Base-by-base conservation (phyloP, 2,797 vertebrate species). In the Rachycentron canadum region DNA sequence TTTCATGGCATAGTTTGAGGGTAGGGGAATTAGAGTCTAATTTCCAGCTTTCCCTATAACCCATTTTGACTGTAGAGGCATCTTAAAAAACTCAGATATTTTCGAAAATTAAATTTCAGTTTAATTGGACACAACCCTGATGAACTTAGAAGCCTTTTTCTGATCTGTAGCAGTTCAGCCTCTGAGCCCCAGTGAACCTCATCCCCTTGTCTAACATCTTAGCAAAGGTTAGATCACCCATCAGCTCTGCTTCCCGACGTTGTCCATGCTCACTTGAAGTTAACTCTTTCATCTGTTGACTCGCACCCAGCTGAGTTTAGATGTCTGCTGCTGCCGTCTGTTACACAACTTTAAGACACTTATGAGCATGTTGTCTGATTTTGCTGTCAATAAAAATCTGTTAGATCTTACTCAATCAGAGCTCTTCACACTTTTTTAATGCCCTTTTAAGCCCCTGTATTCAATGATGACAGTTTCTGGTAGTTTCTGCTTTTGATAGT, bases 381-480 rank as follows among this genome's bases (percentile, higher is more conserved):
- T 50, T 0, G 25, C 73, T 69, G 71, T 69, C 81, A 78, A 25
- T 83, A 75, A 81, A 57, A 86, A 71, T 62, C 60, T 25, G 41
- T 12, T 34, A 47, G 43, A 65, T 61, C 53, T 55, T 2, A 36
- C 58, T 61, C 55, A 58, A 3, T 78, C 59, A 30, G 19, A 69
- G 59, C 53, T 38, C 30, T 36, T 13, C 23, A 7, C 5, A 9
- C 21, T 55, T 66, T 65, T 23, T 28, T 7, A n/a, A 61, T 60
- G 58, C 63, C 32, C 19, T 81, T 75, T 21, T 58, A 28, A 75
- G 41, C 43, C 50, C 11, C 50, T 8, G 28, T 0, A 3, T 38
- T 67, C 62, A 19, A 2, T 58, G 14, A 55, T 50, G 59, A 55
- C 62, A 17, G 30, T 62, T 78, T 66, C 64, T 69, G 73, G 45